Conservation (phyloP, 1,140 invertebrate species). For the Cotesia chilonis region DNA sequence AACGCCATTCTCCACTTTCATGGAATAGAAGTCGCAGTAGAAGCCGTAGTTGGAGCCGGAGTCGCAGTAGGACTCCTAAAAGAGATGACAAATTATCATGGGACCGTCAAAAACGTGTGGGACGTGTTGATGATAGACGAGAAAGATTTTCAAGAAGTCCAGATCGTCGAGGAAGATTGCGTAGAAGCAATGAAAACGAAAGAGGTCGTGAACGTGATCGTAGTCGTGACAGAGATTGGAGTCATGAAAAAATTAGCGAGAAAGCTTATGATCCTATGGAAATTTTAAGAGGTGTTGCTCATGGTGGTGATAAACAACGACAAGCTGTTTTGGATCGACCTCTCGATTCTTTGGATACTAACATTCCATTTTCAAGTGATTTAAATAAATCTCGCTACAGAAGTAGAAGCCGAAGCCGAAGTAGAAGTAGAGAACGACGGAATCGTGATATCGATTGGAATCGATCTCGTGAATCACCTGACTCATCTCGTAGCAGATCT, state of each 20-base stretch:
- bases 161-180: slow-evolving; percentile 39
- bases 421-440: slow-evolving; percentile 40
- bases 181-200: slow-evolving; percentile 49
- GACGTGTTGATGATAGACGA: slow-evolving; percentile 49
- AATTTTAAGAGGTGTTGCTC: slow-evolving; percentile 51
- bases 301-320: slow-evolving; percentile 27
- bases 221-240: slow-evolving; percentile 36
- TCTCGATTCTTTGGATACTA: slow-evolving; percentile 43
- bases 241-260: slow-evolving; percentile 48
- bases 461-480: slow-evolving; percentile 45
- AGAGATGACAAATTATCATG: slow-evolving; percentile 47
- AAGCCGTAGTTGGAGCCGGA: slow-evolving; percentile 55
- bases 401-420: slow-evolving; percentile 20
- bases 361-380: slow-evolving; percentile 38
- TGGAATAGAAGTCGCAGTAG: slow-evolving; percentile 54
- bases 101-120: slow-evolving; percentile 36
- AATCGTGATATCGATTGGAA: slow-evolving; percentile 46
- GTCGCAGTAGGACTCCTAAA: slow-evolving; percentile 58
- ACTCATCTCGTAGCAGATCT: slow-evolving; percentile 31
- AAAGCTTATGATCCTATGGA: slow-evolving; percentile 59
- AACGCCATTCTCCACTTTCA: slow-evolving; percentile 44
- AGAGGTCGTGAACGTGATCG: slow-evolving; percentile 23
- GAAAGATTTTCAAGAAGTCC: slow-evolving; percentile 55
- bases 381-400: slow-evolving; percentile 34
- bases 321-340: slow-evolving; percentile 42